These are phyloP conservation scores for Vicugna pacos DNA, from an alignment of 2,113 vertebrate genomes.

Conservation along the genomic window DNA sequence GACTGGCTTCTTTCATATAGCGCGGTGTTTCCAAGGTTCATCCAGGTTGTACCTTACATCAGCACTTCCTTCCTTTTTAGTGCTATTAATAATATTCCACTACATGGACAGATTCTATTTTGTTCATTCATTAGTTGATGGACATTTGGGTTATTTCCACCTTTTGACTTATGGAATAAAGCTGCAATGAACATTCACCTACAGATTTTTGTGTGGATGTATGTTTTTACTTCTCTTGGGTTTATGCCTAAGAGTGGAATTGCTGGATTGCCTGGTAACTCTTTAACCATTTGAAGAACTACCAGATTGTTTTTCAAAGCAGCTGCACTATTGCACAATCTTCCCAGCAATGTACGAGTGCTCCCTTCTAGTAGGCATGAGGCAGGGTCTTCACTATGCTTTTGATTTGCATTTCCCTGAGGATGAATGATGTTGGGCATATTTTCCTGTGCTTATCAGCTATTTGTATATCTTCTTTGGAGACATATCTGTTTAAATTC, in stretches of 20 bases:
- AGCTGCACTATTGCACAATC: rapidly evolving
- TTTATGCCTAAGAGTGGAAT: too few relatives aligned
- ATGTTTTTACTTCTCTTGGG: background rate
- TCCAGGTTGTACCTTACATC: rapidly evolving
- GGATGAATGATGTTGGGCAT: rapidly evolving
- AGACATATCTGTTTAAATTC: background rate
- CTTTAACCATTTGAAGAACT: background rate
- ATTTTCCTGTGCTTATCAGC: background rate
- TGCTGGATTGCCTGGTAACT: background rate
- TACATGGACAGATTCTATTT: background rate
- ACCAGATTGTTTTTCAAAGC: background rate
- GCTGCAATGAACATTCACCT: background rate
- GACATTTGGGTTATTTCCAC: background rate
- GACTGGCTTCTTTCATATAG: background rate
- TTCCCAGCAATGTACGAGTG: background rate
- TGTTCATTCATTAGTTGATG: background rate
- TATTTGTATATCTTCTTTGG: background rate
- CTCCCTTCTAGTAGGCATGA: rapidly evolving
- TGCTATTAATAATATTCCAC: background rate
- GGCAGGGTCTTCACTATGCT: background rate
- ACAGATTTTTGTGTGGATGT: background rate
- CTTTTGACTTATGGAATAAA: background rate
- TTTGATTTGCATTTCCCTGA: background rate
- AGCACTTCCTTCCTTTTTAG: background rate
- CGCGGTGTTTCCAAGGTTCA: background rate